Conservation (phyloP, 2,797 vertebrate genomes). For the Tangara arthus region DNA sequence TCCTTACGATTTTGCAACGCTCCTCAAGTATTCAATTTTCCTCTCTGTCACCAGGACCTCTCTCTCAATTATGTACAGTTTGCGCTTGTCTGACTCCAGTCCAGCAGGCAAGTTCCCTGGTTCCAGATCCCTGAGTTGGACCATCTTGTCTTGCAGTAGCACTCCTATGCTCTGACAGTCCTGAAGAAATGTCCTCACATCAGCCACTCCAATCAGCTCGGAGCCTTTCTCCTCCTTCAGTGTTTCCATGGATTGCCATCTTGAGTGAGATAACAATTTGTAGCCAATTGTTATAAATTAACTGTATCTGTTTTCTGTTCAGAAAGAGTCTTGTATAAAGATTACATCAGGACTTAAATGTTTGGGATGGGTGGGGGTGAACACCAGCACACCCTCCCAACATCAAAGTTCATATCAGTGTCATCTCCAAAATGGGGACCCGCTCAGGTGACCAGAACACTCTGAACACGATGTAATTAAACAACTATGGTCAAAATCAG, state of each 20-base stretch:
- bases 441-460: not conserved
- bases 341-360: not conserved
- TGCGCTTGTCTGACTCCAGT: slow-evolving; percentile 68
- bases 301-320: not conserved
- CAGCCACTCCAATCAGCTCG: slow-evolving; percentile 78
- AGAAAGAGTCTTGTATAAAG: not conserved
- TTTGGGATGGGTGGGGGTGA: accelerated
- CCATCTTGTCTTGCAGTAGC: slow-evolving; percentile 77
- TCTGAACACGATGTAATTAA: not conserved
- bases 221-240: slow-evolving; percentile 84
- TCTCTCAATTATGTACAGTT: slow-evolving; percentile 71
- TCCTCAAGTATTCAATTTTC: slow-evolving; percentile 83
- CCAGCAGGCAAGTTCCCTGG: slow-evolving; percentile 62
- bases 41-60: slow-evolving; percentile 81
- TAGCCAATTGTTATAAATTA: not conserved
- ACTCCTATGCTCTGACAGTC: slow-evolving; percentile 77
- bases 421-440: not conserved
- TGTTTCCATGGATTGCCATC: slow-evolving; percentile 83
- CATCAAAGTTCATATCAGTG: not conserved
- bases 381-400: not conserved
- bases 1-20: slow-evolving; percentile 80
- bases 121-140: slow-evolving; percentile 67
- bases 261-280: slow-evolving; percentile 33
- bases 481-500: not conserved
- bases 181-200: slow-evolving; percentile 80